Conservation (phyloP, 2,113 vertebrate genomes). For the Rhabdornis inornatus region DNA sequence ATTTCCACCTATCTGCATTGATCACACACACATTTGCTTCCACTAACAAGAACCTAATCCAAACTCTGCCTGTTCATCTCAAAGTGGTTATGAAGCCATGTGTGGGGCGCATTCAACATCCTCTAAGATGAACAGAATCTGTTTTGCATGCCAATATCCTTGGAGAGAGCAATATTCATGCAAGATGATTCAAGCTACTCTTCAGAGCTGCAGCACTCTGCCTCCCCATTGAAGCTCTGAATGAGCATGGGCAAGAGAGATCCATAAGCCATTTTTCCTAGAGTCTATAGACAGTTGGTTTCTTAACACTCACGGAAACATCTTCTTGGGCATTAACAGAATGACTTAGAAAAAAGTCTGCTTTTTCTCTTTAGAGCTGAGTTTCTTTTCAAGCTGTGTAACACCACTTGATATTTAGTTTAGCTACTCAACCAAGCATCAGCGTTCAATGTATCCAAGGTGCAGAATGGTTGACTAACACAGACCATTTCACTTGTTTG, state of each 20-base stretch:
- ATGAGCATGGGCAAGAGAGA: constrained; percentile 29
- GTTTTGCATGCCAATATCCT: constrained; percentile 61
- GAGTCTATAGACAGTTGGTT: constrained; percentile 15
- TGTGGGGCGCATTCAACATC: constrained; percentile 18
- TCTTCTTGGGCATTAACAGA: constrained; percentile 31
- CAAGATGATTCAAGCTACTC: constrained; percentile 48
- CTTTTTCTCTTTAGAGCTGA: neutral
- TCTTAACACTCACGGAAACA: constrained; percentile 14
- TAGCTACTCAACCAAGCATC: constrained; percentile 21
- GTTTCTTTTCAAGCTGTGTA: constrained; percentile 26
- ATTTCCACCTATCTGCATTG: neutral
- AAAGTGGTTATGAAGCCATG: constrained; percentile 12
- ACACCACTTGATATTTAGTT: constrained; percentile 51
- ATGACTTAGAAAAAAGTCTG: neutral
- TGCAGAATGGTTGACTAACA: constrained; percentile 4
- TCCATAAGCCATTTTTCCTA: neutral
- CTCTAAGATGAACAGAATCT: neutral
- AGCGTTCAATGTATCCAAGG: constrained; percentile 27
- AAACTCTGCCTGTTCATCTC: neutral
- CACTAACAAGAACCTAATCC: neutral
- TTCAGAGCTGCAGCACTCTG: constrained; percentile 33
- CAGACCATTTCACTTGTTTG: constrained; percentile 6
- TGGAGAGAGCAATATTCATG: constrained; percentile 60
- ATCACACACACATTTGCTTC: neutral
- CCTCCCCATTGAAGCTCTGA: constrained; percentile 46